Conservation (phyloP, 2,888 invertebrate genomes). For the Sarcophaga subvicina region DNA sequence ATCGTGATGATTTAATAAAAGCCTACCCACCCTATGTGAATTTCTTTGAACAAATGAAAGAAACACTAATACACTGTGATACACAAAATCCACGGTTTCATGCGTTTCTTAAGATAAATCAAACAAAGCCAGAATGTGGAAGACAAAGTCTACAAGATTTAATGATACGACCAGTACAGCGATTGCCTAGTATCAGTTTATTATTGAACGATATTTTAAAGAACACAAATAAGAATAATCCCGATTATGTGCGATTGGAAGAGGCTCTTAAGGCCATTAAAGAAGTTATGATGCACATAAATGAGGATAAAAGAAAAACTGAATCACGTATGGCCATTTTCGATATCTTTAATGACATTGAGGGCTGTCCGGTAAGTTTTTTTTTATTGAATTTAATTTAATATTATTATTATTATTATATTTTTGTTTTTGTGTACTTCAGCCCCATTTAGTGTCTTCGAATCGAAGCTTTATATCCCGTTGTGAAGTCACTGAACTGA, state of each 20-base stretch:
- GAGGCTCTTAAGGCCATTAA: constrained; percentile 93
- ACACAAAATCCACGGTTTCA: constrained; percentile 97
- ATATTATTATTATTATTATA: constrained; percentile 1
- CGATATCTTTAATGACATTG: constrained; percentile 98
- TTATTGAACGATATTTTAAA: constrained; percentile 97
- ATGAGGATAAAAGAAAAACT: constrained; percentile 98
- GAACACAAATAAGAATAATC: constrained; percentile 93
- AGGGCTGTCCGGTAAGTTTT: constrained; percentile 93
- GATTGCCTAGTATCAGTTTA: constrained; percentile 97
- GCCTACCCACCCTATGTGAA: constrained; percentile 99
- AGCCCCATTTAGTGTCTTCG: constrained; percentile 96
- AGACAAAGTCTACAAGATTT: constrained; percentile 97
- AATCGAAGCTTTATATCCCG: constrained; percentile 94
- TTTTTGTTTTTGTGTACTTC: constrained; percentile 53
- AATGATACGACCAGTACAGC: constrained; percentile 98
- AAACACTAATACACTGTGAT: constrained; percentile 95
- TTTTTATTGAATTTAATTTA: neutral
- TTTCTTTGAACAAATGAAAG: constrained; percentile 98
- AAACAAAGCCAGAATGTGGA: constrained; percentile 97
- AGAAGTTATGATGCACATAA: constrained; percentile 97
- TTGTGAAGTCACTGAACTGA: constrained; percentile 94
- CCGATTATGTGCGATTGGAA: constrained; percentile 93
- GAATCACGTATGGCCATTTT: constrained; percentile 98
- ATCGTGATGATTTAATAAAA: constrained; percentile 93
- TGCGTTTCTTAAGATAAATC: constrained; percentile 98